A percentile compares a stretch with the other conserved stretches of the same genome.
phyloP scores from a whole-genome alignment of 2,113 vertebrate species.

The Ictalurus furcatus region DNA sequence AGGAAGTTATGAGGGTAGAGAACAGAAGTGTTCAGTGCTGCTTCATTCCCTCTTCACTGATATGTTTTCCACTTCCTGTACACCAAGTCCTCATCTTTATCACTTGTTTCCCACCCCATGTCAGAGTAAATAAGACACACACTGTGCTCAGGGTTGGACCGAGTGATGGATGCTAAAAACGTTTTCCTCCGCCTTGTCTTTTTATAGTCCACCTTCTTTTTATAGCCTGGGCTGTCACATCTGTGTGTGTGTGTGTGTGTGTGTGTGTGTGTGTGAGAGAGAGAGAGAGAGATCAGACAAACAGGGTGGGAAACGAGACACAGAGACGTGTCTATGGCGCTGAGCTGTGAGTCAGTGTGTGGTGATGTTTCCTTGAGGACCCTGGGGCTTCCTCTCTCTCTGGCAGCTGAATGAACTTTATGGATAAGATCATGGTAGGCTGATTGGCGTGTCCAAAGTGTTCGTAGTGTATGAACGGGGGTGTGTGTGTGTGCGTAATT shows the following conservation, averaged over 20 bases:
- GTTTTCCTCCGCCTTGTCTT: slow-evolving; percentile 51
- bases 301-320: not conserved
- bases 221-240: slow-evolving; percentile 48
- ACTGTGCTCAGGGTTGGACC: slow-evolving; percentile 53
- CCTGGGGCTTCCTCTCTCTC: not conserved
- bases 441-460: too few species aligned
- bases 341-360: slow-evolving; percentile 32
- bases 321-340: not conserved
- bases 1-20: not conserved
- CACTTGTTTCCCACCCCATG: slow-evolving; percentile 36
- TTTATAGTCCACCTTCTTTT: slow-evolving; percentile 13
- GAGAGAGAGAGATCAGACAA: not conserved
- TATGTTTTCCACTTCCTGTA: slow-evolving; percentile 57
- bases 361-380: slow-evolving; percentile 22
- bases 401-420: slow-evolving; percentile 9
- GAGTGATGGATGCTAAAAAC: slow-evolving; percentile 12
- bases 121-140: not conserved
- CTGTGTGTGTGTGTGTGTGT: slow-evolving; percentile 59
- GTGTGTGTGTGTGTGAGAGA: slow-evolving; percentile 56
- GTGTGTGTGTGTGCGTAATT: not conserved
- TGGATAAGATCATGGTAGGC: slow-evolving; percentile 18
- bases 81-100: slow-evolving; percentile 36
- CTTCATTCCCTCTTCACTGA: slow-evolving; percentile 23
- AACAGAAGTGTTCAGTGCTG: not conserved
- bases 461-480: too few species aligned